Evolutionary conservation across 2,113 vertebrate genomes (phyloP).

Genomic region (Chionomys nivalis): DNA sequence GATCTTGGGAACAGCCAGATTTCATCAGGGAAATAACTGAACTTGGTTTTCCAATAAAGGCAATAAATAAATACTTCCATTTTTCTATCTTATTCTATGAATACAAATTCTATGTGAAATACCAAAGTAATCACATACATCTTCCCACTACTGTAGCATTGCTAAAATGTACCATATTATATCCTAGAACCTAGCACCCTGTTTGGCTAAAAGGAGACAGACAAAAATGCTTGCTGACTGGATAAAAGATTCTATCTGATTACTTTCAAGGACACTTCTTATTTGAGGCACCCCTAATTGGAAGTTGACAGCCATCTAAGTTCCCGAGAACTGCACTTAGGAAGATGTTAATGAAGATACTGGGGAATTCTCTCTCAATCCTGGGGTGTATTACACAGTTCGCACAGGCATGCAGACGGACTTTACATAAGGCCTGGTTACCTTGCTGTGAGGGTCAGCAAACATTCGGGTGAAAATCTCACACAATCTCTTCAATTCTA

Average conservation of each 20-base stretch:
- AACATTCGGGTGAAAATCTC: slow-evolving; percentile 99
- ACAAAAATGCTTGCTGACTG: not conserved
- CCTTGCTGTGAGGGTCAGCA: slow-evolving; percentile 99
- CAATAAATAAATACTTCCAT: slow-evolving; percentile 20
- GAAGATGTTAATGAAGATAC: not conserved
- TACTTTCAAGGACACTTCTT: not conserved
- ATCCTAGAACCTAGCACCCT: not conserved
- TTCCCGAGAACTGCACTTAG: not conserved
- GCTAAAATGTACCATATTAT: not conserved
- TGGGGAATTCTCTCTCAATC: not conserved
- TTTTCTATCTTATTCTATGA: slow-evolving; percentile 30
- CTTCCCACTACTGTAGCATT: slow-evolving; percentile 1
- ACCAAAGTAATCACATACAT: not conserved
- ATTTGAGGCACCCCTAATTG: not conserved
- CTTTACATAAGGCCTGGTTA: slow-evolving; percentile 70
- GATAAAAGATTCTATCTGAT: not conserved
- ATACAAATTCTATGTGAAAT: slow-evolving; percentile 1
- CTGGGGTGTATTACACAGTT: not conserved
- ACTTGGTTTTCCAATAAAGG: slow-evolving; percentile 34
- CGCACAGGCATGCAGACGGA: slow-evolving; percentile 34
- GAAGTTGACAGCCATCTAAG: not conserved
- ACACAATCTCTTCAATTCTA: slow-evolving; percentile 97
- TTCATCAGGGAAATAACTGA: slow-evolving; percentile 20
- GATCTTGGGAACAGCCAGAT: not conserved
- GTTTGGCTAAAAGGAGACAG: not conserved